Evolutionary conservation across 2,113 vertebrate species (phyloP), one percentile per base, ranked within the genome.

Genomic region (Aythya baeri): DNA sequence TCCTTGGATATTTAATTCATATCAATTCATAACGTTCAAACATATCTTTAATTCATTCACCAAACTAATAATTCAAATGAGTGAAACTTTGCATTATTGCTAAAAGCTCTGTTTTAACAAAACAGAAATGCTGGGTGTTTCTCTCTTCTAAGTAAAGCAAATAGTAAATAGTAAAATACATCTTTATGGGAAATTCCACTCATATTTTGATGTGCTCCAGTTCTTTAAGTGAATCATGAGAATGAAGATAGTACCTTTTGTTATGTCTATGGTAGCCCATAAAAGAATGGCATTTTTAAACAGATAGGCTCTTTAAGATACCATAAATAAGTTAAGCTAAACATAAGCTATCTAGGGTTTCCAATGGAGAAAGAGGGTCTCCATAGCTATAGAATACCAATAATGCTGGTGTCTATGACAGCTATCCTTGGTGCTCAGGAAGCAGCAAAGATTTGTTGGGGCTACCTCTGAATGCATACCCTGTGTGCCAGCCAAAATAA

Each of bases 271-370:
- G 27, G 87, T 13, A 44, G 66, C 7, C 80, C 61, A 62, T 55
- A 78, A 90, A 95, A 76, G 61, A 83, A 68, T 22, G 66, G 21
- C 21, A 38, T 81, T 90, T 94, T 93, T 85, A 91, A 95, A 96
- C 83, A 83, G 23, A 7, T 32, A 58, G 25, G n/a, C 63, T 77
- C 58, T 82, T 92, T 62, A 90, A 88, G 26, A 65, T 26, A 25
- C 34, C 7, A 15, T 38, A 74, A 82, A 86, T 41, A 4, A 87
- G 87, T 55, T 67, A 76, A 71, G 22, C 22, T 83, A 76, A 95
- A 88, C 55, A 68, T 38, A 20, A 44, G 10, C 17, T 55, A 41
- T 77, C 57, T 77, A 80, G 29, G 2, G 13, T 85, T 96, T 93
- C 76, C 49, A 54, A 8, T 6, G 20, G 21, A 84, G 49, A 83